Base-by-base conservation (phyloP, 2,113 vertebrate species). In the Mirounga angustirostris region DNA sequence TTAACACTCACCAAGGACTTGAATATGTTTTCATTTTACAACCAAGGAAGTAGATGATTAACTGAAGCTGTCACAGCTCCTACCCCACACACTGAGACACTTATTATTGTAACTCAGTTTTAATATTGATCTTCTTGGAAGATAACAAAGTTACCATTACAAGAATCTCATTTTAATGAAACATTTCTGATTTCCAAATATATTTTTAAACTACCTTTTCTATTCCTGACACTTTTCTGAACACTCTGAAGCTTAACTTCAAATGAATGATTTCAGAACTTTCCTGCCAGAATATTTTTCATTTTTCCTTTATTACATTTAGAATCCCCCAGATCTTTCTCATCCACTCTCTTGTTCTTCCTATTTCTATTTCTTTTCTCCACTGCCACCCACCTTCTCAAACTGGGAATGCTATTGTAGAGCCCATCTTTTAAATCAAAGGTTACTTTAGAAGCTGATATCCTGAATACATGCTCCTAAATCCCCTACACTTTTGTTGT, bases 21-120 rank as follows among this genome's bases (percentile, higher is more conserved):
- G 24, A 91, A 84, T 40, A 88, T 73, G 54, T 36, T 69, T 87
- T 65, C n/a, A 33, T 85, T 97, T 94, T 83, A 95, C 12, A 91
- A 59, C 19, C 65, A 81, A 50, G n/a, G 54, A 56, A 93, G 56
- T 50, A 89, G 9, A 69, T 22, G 56, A 43, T 22, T 92, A 80
- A 90, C 56, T 61, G 19, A 89, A 80, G n/a, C 36, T 79, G n/a
- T 52, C 50, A 40, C 3, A 85, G 46, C 22, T 26, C 26, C 52
- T 50, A 54, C 0, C 1, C 0, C 50, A 84, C 14, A 86, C 80
- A 94, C 22, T 36, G 4, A 90, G 10, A 22, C 52, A 30, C 58
- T 87, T 73, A 78, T 2, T 46, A 91, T 0, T 54, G 40, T 40
- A 89, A 18, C 30, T 90, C 24, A 69, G 21, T 87, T 96, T 80